A percentile compares a stretch with the other conserved stretches of the same genome.
These are phyloP conservation scores for Brachypodius melanocephalos DNA, from an alignment of 2,113 vertebrate genomes.

Conservation along the genomic window DNA sequence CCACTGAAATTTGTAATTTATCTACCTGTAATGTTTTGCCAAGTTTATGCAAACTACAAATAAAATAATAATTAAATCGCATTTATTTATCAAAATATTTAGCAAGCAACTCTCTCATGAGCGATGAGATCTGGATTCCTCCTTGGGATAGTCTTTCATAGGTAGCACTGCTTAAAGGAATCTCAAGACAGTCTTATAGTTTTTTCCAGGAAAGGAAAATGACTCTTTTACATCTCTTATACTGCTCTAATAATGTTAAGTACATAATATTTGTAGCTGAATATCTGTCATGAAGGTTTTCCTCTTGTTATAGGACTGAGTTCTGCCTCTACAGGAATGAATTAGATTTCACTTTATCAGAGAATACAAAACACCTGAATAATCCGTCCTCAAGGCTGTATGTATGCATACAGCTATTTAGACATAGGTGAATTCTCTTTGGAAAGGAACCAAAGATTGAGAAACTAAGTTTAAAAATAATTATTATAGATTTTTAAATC, in stretches of 20 bases:
- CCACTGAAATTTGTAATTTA: background rate
- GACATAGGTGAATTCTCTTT: background rate
- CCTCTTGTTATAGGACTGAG: background rate
- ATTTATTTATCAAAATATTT: background rate
- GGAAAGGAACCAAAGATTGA: background rate
- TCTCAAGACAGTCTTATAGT: background rate
- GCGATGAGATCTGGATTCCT: background rate
- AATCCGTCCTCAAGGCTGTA: background rate
- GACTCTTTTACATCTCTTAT: background rate
- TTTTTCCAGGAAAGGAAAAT: slow-evolving; percentile 34
- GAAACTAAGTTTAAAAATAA: background rate
- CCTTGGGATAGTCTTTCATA: background rate
- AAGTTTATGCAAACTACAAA: background rate
- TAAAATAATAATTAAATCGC: background rate
- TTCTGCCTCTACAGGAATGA: background rate
- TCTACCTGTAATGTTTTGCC: background rate
- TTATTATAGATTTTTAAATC: background rate
- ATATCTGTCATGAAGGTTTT: background rate
- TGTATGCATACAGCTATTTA: background rate
- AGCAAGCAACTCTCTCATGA: background rate
- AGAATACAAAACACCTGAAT: background rate
- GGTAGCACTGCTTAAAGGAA: background rate
- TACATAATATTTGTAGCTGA: background rate
- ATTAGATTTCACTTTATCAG: background rate
- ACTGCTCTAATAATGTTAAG: background rate